Percentiles rank a stretch among this genome's conserved stretches.
phyloP scores from a whole-genome alignment of 2,797 vertebrate species.

The Hyperoplus immaculatus region DNA sequence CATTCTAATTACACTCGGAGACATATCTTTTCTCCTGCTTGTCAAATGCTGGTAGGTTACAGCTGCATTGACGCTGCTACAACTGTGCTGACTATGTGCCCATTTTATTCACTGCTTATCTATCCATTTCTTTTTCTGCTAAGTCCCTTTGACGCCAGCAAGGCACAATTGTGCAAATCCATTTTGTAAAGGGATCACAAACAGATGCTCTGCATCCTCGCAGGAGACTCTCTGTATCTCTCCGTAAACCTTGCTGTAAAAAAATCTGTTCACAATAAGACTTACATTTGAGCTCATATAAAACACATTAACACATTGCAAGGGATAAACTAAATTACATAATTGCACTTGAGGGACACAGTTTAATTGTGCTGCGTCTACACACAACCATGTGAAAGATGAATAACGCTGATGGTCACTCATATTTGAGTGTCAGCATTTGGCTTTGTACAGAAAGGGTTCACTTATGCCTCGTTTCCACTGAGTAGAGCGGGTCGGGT shows the following conservation, averaged over 20 bases:
- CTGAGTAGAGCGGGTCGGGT: too few species aligned
- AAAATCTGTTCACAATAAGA: conserved; percentile 9
- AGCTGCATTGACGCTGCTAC: conserved; percentile 12
- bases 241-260: conserved; percentile 21
- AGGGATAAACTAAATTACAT: background rate
- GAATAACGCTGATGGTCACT: background rate
- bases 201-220: conserved; percentile 47
- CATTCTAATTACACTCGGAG: conserved; percentile 55
- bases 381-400: background rate
- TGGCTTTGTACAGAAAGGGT: background rate
- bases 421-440: background rate
- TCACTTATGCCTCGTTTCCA: too few species aligned
- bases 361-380: background rate
- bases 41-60: conserved; percentile 37
- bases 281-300: conserved; percentile 4
- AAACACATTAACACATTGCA: conserved; percentile 1
- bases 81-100: conserved; percentile 10
- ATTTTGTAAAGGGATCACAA: conserved; percentile 46
- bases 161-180: conserved; percentile 32
- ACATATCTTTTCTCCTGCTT: conserved; percentile 29
- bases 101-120: conserved; percentile 31
- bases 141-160: conserved; percentile 23
- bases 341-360: background rate
- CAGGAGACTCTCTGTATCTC: conserved; percentile 12
- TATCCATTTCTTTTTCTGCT: conserved; percentile 19